Conservation (phyloP, 2,888 invertebrate genomes). For the Ormyrus labotus region DNA sequence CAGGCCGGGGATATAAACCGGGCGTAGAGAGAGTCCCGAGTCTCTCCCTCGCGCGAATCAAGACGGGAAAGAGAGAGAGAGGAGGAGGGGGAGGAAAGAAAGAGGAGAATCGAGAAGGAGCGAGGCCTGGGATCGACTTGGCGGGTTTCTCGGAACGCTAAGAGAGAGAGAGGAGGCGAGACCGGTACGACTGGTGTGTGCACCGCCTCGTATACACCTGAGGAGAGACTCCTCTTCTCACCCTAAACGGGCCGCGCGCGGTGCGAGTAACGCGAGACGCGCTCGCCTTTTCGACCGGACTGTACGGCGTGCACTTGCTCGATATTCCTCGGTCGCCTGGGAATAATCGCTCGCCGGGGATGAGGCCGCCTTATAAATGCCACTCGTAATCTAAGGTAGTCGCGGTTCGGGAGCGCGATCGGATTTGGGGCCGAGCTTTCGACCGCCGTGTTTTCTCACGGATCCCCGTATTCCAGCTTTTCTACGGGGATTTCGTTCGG, state of each 20-base stretch:
- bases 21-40: neutral
- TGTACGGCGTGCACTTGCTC: slow-evolving; percentile 43
- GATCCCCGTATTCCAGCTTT: no score
- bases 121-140: slow-evolving; percentile 32
- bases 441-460: no score
- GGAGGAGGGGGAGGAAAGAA: neutral
- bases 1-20: neutral
- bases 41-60: neutral
- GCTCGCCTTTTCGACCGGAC: neutral
- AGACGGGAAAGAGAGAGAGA: neutral
- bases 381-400: no score
- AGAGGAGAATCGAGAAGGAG: slow-evolving; percentile 21
- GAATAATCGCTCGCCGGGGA: no score
- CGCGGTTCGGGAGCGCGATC: no score
- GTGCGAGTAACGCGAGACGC: slow-evolving; percentile 16
- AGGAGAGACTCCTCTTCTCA: neutral
- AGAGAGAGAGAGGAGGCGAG: neutral
- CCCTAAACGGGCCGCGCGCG: neutral
- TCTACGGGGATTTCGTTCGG: no score
- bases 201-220: neutral
- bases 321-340: neutral
- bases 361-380: no score
- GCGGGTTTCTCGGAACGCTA: slow-evolving; percentile 41
- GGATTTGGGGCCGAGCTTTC: no score
- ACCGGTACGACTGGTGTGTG: slow-evolving; percentile 26